A percentile compares a stretch with the other conserved stretches of the same genome.
Evolutionary conservation across 2,797 vertebrate genomes (phyloP).

Genomic region (Tamandua tetradactyla): DNA sequence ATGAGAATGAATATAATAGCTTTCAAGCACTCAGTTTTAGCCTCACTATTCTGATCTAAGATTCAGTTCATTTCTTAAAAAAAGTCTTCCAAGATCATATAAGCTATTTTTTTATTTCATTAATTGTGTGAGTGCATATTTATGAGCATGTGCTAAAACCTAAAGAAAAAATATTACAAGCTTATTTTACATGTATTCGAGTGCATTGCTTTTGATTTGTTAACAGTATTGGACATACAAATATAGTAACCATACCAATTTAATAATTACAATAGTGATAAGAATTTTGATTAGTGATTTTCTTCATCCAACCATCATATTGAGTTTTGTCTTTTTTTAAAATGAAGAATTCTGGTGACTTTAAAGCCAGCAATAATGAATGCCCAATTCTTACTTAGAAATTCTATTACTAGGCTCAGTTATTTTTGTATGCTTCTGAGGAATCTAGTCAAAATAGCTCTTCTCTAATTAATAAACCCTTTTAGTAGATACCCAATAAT

Average conservation of each 20-base stretch:
- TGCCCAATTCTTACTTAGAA: background rate
- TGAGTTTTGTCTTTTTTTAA: conserved; percentile 9
- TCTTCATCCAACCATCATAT: background rate
- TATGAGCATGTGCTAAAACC: background rate
- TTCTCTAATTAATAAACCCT: background rate
- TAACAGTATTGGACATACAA: background rate
- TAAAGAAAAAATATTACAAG: background rate
- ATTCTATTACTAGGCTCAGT: background rate
- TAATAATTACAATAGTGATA: background rate
- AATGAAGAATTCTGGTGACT: background rate
- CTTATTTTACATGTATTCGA: background rate
- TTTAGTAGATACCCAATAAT: background rate
- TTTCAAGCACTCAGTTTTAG: background rate
- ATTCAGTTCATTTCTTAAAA: background rate
- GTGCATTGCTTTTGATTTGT: background rate
- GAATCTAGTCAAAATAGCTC: background rate
- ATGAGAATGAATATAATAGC: background rate
- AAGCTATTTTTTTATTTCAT: background rate
- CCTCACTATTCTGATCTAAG: background rate
- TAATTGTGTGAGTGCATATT: background rate
- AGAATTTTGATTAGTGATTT: background rate
- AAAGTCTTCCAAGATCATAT: background rate
- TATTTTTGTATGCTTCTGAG: background rate
- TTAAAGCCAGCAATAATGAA: background rate
- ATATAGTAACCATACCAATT: background rate